Percentiles rank a stretch among this genome's conserved stretches.
These are phyloP conservation scores for Dryococelus australis DNA, from an alignment of 2,888 invertebrate species.

Conservation along the genomic window DNA sequence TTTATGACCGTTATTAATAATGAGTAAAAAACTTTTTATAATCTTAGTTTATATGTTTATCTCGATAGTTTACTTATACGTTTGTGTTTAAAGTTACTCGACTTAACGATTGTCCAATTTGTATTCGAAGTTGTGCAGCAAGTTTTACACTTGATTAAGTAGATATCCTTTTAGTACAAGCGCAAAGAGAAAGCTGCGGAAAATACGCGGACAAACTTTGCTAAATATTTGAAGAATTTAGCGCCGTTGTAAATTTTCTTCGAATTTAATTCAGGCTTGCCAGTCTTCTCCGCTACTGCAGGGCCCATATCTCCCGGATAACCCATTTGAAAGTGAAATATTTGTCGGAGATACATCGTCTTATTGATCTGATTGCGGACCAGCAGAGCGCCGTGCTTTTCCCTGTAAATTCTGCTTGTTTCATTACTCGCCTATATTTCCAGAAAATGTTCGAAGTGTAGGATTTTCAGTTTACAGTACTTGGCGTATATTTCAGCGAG, in stretches of 20 bases:
- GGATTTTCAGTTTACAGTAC: background rate
- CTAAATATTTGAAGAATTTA: background rate
- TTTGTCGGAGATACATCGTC: slow-evolving; percentile 37
- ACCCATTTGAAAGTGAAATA: slow-evolving; percentile 35
- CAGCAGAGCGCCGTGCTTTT: background rate
- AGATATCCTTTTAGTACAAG: too few relatives aligned
- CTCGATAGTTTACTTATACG: too few relatives aligned
- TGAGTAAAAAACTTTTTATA: too few relatives aligned
- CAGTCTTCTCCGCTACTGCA: background rate
- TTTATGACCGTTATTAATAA: too few relatives aligned
- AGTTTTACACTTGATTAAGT: too few relatives aligned
- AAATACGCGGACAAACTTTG: background rate
- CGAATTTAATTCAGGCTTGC: background rate
- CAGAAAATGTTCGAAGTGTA: background rate
- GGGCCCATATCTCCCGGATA: slow-evolving; percentile 27
- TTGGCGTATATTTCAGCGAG: background rate
- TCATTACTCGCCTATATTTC: background rate
- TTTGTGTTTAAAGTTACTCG: too few relatives aligned
- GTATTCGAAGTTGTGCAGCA: too few relatives aligned
- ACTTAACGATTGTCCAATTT: too few relatives aligned
- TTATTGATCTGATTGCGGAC: slow-evolving; percentile 31
- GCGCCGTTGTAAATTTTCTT: background rate
- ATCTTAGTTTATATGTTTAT: too few relatives aligned
- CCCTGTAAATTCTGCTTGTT: slow-evolving; percentile 17
- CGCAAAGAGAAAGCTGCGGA: too few relatives aligned